Conservation (phyloP, 2,113 vertebrate species). For the Puffinus mauretanicus region DNA sequence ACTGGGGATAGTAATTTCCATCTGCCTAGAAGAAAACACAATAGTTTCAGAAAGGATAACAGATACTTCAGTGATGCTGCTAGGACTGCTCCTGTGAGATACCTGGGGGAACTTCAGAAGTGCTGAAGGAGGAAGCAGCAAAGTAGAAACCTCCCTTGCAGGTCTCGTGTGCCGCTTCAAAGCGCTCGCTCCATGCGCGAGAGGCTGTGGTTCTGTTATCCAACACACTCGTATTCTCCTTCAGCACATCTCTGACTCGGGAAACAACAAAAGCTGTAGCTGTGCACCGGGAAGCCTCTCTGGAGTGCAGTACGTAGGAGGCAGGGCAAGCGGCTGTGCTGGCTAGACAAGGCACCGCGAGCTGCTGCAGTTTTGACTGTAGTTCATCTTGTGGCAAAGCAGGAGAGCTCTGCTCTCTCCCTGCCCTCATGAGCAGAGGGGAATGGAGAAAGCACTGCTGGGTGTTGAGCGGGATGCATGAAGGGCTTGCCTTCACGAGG, state of each 20-base stretch:
- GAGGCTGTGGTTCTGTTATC: neutral
- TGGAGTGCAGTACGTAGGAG: neutral
- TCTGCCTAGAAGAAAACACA: neutral
- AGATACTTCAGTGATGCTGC: neutral
- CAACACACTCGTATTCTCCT: rapidly evolving
- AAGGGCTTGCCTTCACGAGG: neutral
- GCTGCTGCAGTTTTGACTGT: neutral
- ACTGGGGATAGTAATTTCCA: neutral
- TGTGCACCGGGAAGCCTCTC: neutral
- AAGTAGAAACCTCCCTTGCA: neutral
- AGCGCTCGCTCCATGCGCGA: rapidly evolving
- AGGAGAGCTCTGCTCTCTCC: neutral
- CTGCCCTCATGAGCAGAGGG: neutral
- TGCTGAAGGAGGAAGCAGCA: neutral
- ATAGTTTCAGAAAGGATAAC: neutral
- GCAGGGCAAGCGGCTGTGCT: neutral
- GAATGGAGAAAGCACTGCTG: neutral
- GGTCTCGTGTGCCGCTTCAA: neutral
- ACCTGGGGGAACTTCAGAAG: neutral
- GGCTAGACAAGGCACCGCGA: rapidly evolving
- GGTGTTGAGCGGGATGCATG: neutral
- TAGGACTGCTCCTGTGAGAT: neutral
- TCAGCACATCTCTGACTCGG: neutral
- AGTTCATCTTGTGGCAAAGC: neutral
- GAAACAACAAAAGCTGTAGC: neutral